phyloP scores from a whole-genome alignment of 2,888 invertebrate species.

The Leucania comma region DNA sequence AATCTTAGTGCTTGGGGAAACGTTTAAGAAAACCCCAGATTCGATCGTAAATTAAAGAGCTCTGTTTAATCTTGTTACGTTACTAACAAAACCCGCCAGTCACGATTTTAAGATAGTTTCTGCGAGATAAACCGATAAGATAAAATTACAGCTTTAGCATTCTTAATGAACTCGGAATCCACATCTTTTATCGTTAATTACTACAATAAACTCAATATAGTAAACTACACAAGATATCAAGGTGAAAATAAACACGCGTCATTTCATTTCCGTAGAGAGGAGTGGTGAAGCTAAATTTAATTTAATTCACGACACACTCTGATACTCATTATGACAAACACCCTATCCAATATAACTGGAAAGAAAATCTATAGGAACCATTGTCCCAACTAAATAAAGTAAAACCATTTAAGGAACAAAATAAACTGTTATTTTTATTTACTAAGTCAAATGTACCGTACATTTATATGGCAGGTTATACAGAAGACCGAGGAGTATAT shows the following conservation, averaged over 20 bases:
- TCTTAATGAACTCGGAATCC: constrained; percentile 24
- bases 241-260: not conserved
- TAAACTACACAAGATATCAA: not conserved
- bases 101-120: constrained; percentile 6
- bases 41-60: not conserved
- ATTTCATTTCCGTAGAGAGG: not conserved
- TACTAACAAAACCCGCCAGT: constrained; percentile 1
- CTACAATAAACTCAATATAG: constrained; percentile 7
- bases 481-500: no score
- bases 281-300: not conserved
- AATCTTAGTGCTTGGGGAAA: no score
- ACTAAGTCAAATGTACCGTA: no score
- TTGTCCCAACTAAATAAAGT: no score
- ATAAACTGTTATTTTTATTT: no score
- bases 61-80: not conserved
- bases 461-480: no score
- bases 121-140: constrained; percentile 28
- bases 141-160: constrained; percentile 3
- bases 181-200: constrained; percentile 15
- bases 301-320: not conserved
- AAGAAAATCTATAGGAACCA: no score
- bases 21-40: no score
- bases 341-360: no score
- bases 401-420: no score
- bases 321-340: no score